Evolutionary conservation across 2,113 vertebrate genomes (phyloP), one percentile per base, ranked within the genome.

Genomic region (Nannospalax galili): DNA sequence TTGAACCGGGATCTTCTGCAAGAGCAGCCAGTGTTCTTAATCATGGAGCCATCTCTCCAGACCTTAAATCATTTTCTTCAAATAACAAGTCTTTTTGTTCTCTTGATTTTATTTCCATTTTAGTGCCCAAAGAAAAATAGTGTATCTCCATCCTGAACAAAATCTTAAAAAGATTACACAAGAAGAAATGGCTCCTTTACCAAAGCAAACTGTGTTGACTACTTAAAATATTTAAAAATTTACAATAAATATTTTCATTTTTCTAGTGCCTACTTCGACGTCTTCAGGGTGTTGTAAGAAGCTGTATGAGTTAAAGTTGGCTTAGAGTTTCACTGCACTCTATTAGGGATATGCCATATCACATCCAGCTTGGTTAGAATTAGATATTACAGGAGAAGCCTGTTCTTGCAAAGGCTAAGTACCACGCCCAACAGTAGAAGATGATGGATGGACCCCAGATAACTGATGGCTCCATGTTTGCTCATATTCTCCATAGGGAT

Each of bases 381-480:
- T 96, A 92, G 91, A 89, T 95, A 95, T 96, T 99, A 99, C 99
- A 97, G 99, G 99, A 91, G 99, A 98, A 67, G 99, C 98, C 97
- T 99, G 99, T 98, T 99, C 98, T 96, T 99, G 99, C 87, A 99
- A 98, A 97, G 99, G 99, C 28, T 99, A 99, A 97, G 99, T 99
- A 96, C 99, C 99, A 98, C 99, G 99, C 97, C 99, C 99, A 96
- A 99, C 98, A 80, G 99, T 98, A 92, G 99, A 99, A 97, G 99
- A 99, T 91, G 99, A 99, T 98, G 82, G 4, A 17, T 99, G 99
- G 96, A 99, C 98, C 98, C 99, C 99, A 98, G 99, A 99, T 97
- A 99, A 98, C 97, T 99, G 99, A 91, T 99, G 99, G 98, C 99
- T 99, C 99, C 99, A 99, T 0, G 99, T 98, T 97, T 99, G 99